Base-by-base conservation (phyloP, 2,797 vertebrate species). In the Tokudaia tokunoshimensis region DNA sequence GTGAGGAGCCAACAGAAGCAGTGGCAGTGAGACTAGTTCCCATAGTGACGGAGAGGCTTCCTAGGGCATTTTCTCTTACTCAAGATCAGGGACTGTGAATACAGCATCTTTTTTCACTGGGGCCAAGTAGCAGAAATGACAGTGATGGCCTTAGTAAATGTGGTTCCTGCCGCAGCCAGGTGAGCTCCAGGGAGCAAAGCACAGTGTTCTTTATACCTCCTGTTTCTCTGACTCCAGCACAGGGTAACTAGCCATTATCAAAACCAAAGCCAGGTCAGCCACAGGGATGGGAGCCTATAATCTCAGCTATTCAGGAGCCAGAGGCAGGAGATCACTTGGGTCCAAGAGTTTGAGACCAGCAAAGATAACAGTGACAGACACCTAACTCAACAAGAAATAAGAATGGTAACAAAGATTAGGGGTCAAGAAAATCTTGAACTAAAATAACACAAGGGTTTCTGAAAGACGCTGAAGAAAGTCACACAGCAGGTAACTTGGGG, bases 21-120 rank as follows among this genome's bases (percentile, higher is more conserved):
- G 31, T 29, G 2, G 3, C n/a, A 70, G 15, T 20, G 47, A 86
- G n/a, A 41, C 14, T 29, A 12, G 29, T 57, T 41, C 57, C 26
- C 15, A 76, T 0, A 3, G 61, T 34, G 67, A 79, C 0, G 0
- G 9, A 31, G 55, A 74, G 52, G 13, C 19, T 59, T 81, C 80
- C 44, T 52, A 3, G 1, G 47, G 26, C 50, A 41, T 15, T 37
- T 90, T 92, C 44, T 37, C 91, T 72, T 57, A 70, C 26, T 86
- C 41, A 52, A 81, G 85, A 37, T 15, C 86, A 89, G 26, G 61
- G 29, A 44, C 17, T 85, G 41, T 74, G 61, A 50, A 47, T 61
- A 55, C 61, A 81, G 7, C 72, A 89, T n/a, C 44, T 78, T 47
- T 20, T 17, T 67, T 0, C 6, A 20, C 1, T 9, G 0, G 44